Conservation (phyloP, 1,140 invertebrate genomes). For the Galendromus occidentalis region DNA sequence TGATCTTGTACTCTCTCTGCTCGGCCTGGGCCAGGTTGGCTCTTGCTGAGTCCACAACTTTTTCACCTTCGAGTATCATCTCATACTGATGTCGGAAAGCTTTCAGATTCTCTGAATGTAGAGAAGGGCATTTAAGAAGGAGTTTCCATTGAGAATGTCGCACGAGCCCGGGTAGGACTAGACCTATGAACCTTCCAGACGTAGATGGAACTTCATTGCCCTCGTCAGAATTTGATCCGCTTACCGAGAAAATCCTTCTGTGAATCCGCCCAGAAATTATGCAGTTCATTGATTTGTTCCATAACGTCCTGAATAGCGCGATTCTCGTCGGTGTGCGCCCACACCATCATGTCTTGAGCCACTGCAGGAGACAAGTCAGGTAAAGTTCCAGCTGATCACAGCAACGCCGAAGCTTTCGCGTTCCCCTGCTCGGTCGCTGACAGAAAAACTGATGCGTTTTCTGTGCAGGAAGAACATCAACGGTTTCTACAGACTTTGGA, state of each 20-base stretch:
- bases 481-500: too few relatives aligned
- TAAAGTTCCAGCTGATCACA: too few relatives aligned
- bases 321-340: constrained; percentile 34
- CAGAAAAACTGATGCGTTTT: too few relatives aligned
- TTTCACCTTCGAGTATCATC: constrained; percentile 35
- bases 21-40: constrained; percentile 29
- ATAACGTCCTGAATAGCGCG: constrained; percentile 34
- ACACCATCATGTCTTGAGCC: constrained; percentile 34
- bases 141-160: too few relatives aligned
- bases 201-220: too few relatives aligned
- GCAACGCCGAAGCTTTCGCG: too few relatives aligned
- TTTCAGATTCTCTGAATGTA: constrained; percentile 30
- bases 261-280: constrained; percentile 33
- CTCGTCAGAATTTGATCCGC: too few relatives aligned
- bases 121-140: constrained; percentile 12
- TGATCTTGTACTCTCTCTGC: constrained; percentile 29
- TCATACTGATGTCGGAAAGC: constrained; percentile 34
- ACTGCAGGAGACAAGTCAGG: constrained; percentile 23
- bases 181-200: too few relatives aligned
- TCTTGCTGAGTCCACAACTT: constrained; percentile 30
- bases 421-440: too few relatives aligned
- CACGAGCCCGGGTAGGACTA: too few relatives aligned
- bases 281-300: constrained; percentile 31
- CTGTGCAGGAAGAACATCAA: too few relatives aligned
- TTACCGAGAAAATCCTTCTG: constrained; percentile 33